Base-by-base conservation (phyloP, 2,888 invertebrate genomes). In the Electrophaes corylata region DNA sequence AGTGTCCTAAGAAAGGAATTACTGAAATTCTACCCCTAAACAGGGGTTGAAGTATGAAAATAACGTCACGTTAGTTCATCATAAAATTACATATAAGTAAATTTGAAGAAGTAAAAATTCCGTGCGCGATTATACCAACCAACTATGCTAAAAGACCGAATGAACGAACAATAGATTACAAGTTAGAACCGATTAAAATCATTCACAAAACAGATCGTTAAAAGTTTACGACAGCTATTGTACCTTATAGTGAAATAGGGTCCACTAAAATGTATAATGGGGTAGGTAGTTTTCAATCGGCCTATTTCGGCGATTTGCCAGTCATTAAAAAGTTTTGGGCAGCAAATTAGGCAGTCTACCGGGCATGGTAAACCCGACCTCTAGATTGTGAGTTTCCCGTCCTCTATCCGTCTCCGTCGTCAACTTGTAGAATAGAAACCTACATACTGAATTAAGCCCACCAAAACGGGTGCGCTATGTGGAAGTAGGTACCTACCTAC, bases 291-390 rank as follows among this genome's bases (percentile, higher is more conserved):
- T 60, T 56, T 51, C 51, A 60, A 56, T 48, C 52, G 52, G 37
- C 47, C 51, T 49, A 47, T 61, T 62, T 65, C 43, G 60, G 62
- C 54, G 29, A 58, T 65, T 51, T 44, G 26, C 52, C 14, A 51
- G 45, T 59, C 56, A 61, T 64, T 64, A 64, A 62, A 57, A 62
- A 57, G 61, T 65, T 65, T 56, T 40, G 20, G 45, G 56, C 37
- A 49, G 33, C 31, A 40, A 47, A 41, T 57, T 37, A 18, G 55
- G 11, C 37, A n/a, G 12, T 14, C 19, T n/a, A 18, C 45, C 45
- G 3, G 16, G 45, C 33, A 33, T 19, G 19, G 46, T 23, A 10
- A 10, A n/a, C 33, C 19, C 14, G 18, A 20, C 23, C 10, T 39
- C 14, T 10, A 14, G 11, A 39, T 16, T 16, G 37, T 1, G 26